Base-by-base conservation (phyloP, 2,888 invertebrate genomes). In the Drosophila mulleri region DNA sequence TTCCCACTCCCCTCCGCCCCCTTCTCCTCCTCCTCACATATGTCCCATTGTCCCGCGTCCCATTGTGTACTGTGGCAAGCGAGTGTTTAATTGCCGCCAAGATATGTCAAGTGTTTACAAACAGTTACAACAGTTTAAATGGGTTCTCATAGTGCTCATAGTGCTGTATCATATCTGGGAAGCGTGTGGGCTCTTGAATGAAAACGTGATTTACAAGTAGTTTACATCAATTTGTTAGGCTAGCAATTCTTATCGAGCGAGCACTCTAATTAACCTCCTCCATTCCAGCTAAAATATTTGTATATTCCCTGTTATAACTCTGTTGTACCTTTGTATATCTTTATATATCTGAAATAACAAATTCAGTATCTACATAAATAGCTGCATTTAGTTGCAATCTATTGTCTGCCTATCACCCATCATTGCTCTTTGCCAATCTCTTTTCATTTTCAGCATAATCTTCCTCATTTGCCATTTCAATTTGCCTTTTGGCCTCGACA, bases 51-150 rank as follows among this genome's bases (percentile, higher is more conserved):
- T 71, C 52, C 56, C 60, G 74, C 67, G 71, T 64, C 56, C 44
- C 63, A 78, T 64, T 65, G 75, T 77, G 71, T 50, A 71, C 71
- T 14, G 77, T 70, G 77, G 78, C 66, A 58, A 62, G 54, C 63
- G 75, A 71, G 71, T 47, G 77, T 54, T 67, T 78, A 78, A 78
- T 78, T 75, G 79, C 75, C 65, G 67, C 58, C 67, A 75, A 71
- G 64, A 78, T 78, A 59, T 71, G 71, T 78, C 78, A 72, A 77
- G 78, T 58, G 60, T 59, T 47, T 72, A 52, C 62, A 62, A 56
- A 48, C 45, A 54, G 57, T 57, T 57, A 44, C 42, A 32, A 41
- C 54, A 35, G 32, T 16, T 52, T 52, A 57, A 57, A 44, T 44
- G 35, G 23, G 44, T 35, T 41, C 54, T 14, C 54, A 50, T 50